Base-by-base conservation (phyloP, 2,797 vertebrate genomes). In the Poecile montanus region DNA sequence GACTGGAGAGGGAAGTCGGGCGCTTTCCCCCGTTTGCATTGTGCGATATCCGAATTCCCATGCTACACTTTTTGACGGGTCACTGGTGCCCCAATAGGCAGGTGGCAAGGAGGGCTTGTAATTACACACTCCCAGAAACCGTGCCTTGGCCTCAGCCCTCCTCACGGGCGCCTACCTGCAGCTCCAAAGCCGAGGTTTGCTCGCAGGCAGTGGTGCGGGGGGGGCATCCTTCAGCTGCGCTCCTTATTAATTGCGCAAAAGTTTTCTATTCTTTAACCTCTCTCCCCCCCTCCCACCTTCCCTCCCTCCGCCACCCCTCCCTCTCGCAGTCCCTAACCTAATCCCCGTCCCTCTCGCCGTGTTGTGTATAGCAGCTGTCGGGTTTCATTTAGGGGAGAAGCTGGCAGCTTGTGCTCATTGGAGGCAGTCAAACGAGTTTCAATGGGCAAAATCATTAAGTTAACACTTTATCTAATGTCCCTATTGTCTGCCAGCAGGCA, bases 1-100 rank as follows among this genome's bases (percentile, higher is more conserved):
- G 67, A 48, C 89, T 68, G 88, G 23, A 61, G 84, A 88, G 88
- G 89, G 89, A 94, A 93, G 91, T 89, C 86, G 93, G 94, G 94
- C 85, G 94, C 93, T 89, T 95, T 91, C 95, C 96, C 91, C 89
- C 58, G 94, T 90, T 88, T 67, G 97, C 97, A 97, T 98, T 98
- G 98, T 98, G 97, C 95, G 95, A 96, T 94, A 96, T 98, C 97
- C 97, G 98, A 98, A 99, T 99, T 99, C 99, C 99, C 99, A 99
- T 99, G 99, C 99, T 98, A 98, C 98, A 98, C 98, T 99, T 99
- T 99, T 99, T 99, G 99, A 99, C 99, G 99, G 99, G 99, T 99
- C 99, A 99, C 98, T 99, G 99, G 98, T 98, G 98, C 98, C 98
- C 99, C 98, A 99, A 99, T 98, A 98, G 99, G 98, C 99, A 99